Base-by-base conservation (phyloP, 2,888 invertebrate species). In the Belgica antarctica region DNA sequence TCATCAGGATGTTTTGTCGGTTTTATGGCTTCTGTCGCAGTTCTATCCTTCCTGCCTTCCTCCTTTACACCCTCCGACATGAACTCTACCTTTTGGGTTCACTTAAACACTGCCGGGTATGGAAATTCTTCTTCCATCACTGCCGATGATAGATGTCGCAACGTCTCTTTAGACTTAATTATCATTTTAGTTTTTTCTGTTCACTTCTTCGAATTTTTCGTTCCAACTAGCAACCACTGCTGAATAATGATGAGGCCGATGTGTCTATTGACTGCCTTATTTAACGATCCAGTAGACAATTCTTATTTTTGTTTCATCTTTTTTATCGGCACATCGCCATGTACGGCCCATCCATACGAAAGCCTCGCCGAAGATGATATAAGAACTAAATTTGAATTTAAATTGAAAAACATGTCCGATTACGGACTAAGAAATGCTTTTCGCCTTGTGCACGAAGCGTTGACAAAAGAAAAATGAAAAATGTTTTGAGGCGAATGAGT, bases 231-330 rank as follows among this genome's bases (percentile, higher is more conserved):
- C 17, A 46, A 65, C 65, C 17, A 46, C 27, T 27, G 65, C 41
- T 65, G 65, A 65, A 65, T 65, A 65, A 65, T 46, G 46, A 65
- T 65, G 47, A 65, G 65, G 17, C 46, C 25, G 31, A 22, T 36
- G 36, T 22, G 36, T 62, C 24, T 62, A 62, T 62, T 4, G 46
- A 25, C 15, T 47, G 65, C 65, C 65, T 41, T 47, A 65, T 65
- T 65, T 47, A 65, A 46, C 59, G 12, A 27, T 59, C 15, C 4
- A 34, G 62, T 62, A 41, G 24, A 63, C 25, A 63, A n/a, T 5
- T 25, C 52, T 52, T 52, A 31, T 31, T 31, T 31, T 15, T 19
- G 22, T 59, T 62, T 62, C n/a, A 15, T 62, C 8, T 34, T 62
- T 31, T 41, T 41, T 24, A 36, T 62, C 62, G 41, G 34, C 36